phyloP scores from a whole-genome alignment of 2,113 vertebrate species.

The Urocynchramus pylzowi region DNA sequence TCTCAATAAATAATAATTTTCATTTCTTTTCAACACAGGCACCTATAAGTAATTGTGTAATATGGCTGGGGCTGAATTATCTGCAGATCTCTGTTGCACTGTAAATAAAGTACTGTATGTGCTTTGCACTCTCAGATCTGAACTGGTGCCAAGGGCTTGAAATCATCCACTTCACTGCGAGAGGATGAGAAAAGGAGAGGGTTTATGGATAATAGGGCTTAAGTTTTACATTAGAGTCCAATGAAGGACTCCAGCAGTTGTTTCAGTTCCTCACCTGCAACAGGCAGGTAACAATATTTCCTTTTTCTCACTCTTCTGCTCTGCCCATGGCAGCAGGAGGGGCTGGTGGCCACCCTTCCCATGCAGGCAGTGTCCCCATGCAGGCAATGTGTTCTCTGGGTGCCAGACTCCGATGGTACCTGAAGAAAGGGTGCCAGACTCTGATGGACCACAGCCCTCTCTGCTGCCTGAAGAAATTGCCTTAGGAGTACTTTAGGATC shows the following conservation, averaged over 20 bases:
- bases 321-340: background rate
- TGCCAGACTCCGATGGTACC: background rate
- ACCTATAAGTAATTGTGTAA: background rate
- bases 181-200: background rate
- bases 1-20: conserved; percentile 35
- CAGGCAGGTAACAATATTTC: background rate
- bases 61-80: background rate
- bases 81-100: background rate
- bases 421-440: background rate
- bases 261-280: background rate
- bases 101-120: conserved; percentile 12
- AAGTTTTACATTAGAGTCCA: background rate
- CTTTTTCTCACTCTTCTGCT: background rate
- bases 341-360: background rate
- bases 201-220: background rate
- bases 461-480: background rate
- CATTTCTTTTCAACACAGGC: conserved; percentile 16
- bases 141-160: background rate
- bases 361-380: background rate
- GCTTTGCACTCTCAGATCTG: background rate
- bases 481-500: background rate
- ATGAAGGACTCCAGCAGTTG: background rate
- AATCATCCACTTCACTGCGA: background rate
- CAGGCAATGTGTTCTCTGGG: rapidly evolving
- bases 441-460: background rate